Percentiles rank a stretch among this genome's conserved stretches.
phyloP scores from a whole-genome alignment of 2,888 invertebrate genomes.

The Sylvicola fuscatus region DNA sequence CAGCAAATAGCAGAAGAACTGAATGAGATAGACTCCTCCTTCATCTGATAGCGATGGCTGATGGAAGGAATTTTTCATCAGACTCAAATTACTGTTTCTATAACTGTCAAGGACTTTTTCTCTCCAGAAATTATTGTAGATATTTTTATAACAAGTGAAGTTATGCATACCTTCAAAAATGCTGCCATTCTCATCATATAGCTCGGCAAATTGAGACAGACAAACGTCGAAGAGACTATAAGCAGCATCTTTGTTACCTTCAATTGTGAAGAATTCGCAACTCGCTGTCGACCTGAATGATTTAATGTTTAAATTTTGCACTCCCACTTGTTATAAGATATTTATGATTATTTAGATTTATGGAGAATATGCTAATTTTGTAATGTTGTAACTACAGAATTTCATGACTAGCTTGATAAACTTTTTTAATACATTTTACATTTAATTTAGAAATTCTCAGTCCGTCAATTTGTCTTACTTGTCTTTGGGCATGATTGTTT shows the following conservation, averaged over 20 bases:
- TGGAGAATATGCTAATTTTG: not conserved
- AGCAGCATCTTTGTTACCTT: constrained; percentile 67
- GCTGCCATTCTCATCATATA: constrained; percentile 46
- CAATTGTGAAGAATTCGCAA: constrained; percentile 33
- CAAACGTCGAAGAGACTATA: constrained; percentile 58
- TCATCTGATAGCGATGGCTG: no score
- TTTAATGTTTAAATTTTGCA: no score
- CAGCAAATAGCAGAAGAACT: constrained; percentile 43
- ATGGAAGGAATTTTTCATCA: no score
- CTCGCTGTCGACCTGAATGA: constrained; percentile 19
- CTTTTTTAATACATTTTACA: no score
- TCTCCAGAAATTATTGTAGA: no score
- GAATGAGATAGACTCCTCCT: constrained; percentile 18
- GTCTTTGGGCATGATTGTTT: constrained; percentile 9
- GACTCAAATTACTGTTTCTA: no score
- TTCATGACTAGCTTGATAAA: not conserved
- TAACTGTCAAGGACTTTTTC: no score
- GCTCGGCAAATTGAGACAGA: constrained; percentile 56
- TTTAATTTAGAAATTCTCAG: no score
- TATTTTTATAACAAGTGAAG: no score
- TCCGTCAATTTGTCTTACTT: constrained; percentile 13
- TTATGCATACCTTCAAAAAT: constrained; percentile 37
- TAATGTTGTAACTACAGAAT: not conserved
- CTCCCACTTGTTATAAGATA: not conserved
- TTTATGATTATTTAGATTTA: not conserved